Evolutionary conservation across 2,113 vertebrate species (phyloP).

Genomic region (Xiphophorus maculatus): DNA sequence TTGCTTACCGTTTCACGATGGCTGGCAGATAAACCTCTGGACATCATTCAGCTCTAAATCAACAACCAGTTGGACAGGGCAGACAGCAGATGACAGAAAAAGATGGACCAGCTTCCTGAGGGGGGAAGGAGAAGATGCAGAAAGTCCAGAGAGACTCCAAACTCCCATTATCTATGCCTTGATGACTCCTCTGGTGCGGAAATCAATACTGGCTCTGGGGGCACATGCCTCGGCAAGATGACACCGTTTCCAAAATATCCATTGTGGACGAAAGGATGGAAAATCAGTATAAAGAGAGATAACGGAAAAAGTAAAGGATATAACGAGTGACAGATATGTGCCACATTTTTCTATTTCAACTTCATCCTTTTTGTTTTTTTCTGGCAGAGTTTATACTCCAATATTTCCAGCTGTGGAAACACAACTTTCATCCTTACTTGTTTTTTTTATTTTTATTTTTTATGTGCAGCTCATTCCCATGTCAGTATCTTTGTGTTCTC

Average conservation of each 20-base stretch:
- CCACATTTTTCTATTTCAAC: constrained; percentile 1
- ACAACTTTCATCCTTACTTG: neutral
- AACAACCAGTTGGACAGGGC: neutral
- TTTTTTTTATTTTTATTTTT: neutral
- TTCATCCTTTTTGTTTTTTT: neutral
- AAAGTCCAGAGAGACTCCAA: constrained; percentile 70
- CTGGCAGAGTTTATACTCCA: neutral
- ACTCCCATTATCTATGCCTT: constrained; percentile 72
- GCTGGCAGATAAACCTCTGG: neutral
- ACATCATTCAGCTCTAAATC: constrained; percentile 2
- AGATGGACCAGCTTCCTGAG: constrained; percentile 33
- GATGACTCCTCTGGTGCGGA: constrained; percentile 74
- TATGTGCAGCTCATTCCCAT: neutral
- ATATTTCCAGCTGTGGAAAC: neutral
- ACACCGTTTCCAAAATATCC: constrained; percentile 83
- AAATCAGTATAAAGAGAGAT: neutral
- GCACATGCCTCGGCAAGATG: constrained; percentile 73
- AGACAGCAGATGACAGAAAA: constrained; percentile 12
- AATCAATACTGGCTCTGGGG: constrained; percentile 85
- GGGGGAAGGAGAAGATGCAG: constrained; percentile 47
- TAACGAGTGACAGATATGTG: constrained; percentile 7
- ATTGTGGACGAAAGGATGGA: constrained; percentile 83
- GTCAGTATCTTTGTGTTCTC: neutral
- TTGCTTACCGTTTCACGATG: neutral
- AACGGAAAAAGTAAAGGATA: neutral